Percentiles rank a stretch among this genome's conserved stretches.
Evolutionary conservation across 2,113 vertebrate species (phyloP).

Genomic region (Tetrax tetrax): DNA sequence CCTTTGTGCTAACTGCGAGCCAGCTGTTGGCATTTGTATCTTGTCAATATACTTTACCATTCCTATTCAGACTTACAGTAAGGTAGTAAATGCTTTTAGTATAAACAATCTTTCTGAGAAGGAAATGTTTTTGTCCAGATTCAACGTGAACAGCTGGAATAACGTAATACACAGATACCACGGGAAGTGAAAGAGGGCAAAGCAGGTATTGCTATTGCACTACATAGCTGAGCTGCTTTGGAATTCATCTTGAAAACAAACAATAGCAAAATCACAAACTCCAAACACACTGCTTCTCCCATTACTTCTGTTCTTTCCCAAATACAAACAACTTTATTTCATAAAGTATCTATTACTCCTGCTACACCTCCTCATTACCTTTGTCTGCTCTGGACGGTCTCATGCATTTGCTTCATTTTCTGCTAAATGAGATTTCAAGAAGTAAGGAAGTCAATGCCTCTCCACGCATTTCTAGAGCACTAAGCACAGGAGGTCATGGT

Average conservation of each 20-base stretch:
- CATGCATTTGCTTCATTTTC: constrained; percentile 26
- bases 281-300: background rate
- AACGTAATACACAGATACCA: background rate
- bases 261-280: background rate
- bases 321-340: background rate
- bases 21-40: constrained; percentile 11
- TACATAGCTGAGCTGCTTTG: background rate
- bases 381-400: background rate
- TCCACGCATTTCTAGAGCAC: background rate
- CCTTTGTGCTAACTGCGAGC: background rate
- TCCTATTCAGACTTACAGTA: background rate
- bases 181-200: background rate
- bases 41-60: background rate
- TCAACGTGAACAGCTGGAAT: background rate
- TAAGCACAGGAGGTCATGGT: constrained; percentile 12
- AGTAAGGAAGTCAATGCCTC: background rate
- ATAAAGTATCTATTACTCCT: background rate
- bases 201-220: background rate
- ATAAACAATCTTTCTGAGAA: background rate
- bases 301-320: background rate
- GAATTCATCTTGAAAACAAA: constrained; percentile 12
- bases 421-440: constrained; percentile 31
- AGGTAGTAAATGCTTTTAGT: constrained; percentile 12
- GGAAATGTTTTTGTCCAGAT: background rate
- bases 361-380: background rate